Percentiles rank a stretch among this genome's conserved stretches.
Evolutionary conservation across 2,888 invertebrate genomes (phyloP).

Genomic region (Drosophila formosana): DNA sequence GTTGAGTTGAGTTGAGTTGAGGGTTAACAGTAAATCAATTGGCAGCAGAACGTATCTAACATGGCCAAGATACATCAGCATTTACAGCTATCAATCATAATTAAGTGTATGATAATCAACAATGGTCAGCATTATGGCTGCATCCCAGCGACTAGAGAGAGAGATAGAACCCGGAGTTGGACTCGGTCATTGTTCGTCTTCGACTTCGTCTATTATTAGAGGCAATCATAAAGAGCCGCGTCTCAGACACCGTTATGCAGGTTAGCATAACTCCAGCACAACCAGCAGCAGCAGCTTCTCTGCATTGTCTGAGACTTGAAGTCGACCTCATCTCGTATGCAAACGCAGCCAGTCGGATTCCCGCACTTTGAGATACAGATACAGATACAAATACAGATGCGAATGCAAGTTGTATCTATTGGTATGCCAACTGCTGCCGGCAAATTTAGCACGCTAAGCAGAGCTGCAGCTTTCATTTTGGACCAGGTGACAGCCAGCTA

Average conservation of each 20-base stretch:
- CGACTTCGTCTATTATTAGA: constrained; percentile 61
- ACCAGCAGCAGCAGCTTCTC: constrained; percentile 31
- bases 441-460: constrained; percentile 74
- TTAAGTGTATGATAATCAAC: constrained; percentile 78
- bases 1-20: constrained; percentile 34
- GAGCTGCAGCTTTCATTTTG: constrained; percentile 71
- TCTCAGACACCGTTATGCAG: constrained; percentile 73
- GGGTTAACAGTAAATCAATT: constrained; percentile 72
- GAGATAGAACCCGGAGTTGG: constrained; percentile 2
- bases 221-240: constrained; percentile 72
- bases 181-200: constrained; percentile 24
- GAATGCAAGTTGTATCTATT: constrained; percentile 29
- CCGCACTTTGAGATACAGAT: constrained; percentile 34
- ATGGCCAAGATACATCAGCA: constrained; percentile 41
- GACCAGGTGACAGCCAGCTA: constrained; percentile 68
- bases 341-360: constrained; percentile 58
- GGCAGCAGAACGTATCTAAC: constrained; percentile 68
- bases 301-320: constrained; percentile 21
- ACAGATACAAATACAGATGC: constrained; percentile 27
- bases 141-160: neutral
- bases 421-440: constrained; percentile 56
- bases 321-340: constrained; percentile 71
- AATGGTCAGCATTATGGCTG: constrained; percentile 73
- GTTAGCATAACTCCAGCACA: constrained; percentile 60
- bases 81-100: constrained; percentile 81